Conservation (phyloP, 23 tunicate species). For the Phallusia fumigata region DNA sequence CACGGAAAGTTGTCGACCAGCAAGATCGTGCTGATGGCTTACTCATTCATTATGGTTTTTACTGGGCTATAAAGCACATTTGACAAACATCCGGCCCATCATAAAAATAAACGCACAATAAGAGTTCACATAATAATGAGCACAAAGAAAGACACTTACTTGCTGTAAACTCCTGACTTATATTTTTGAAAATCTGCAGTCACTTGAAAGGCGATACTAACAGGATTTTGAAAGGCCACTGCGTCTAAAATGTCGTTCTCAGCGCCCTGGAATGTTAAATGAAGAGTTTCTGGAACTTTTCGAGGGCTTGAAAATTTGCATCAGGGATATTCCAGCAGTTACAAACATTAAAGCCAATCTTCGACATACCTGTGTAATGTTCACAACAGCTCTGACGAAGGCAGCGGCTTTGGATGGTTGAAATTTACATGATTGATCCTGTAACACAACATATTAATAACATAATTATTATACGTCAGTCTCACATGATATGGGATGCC, state of each 20-base stretch:
- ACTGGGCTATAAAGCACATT: too few species aligned
- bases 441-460: conserved; percentile 1
- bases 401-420: conserved; percentile 53
- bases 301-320: background rate
- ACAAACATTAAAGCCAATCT: background rate
- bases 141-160: conserved; percentile 32
- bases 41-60: too few species aligned
- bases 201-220: conserved; percentile 90
- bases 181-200: conserved; percentile 65
- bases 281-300: background rate
- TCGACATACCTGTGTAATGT: conserved; percentile 64
- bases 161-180: conserved; percentile 87
- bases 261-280: conserved; percentile 40
- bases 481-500: too few species aligned
- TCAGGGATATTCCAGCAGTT: background rate
- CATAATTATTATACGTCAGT: too few species aligned
- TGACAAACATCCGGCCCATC: too few species aligned
- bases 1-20: too few species aligned
- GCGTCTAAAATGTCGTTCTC: conserved; percentile 67
- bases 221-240: conserved; percentile 68
- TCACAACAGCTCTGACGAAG: conserved; percentile 62
- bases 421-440: conserved; percentile 72
- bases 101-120: background rate
- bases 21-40: too few species aligned
- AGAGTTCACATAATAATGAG: background rate